These are phyloP conservation scores for Sebastes cheni DNA, from an alignment of 2,797 vertebrate genomes.

Conservation along the genomic window DNA sequence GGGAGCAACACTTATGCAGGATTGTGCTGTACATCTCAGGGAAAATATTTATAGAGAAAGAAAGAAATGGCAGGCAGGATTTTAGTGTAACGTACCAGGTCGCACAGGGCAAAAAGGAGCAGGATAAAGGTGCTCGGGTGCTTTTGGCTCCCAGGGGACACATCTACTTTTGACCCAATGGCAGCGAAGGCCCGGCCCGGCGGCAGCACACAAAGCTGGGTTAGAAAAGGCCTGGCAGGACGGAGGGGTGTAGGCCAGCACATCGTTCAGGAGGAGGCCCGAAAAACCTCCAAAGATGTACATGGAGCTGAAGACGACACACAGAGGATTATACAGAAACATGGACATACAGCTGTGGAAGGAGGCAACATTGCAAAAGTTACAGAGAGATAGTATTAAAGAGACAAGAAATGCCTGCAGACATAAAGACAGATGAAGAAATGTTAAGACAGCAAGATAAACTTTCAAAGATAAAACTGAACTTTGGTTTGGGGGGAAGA, in stretches of 20 bases:
- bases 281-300: conserved; percentile 95
- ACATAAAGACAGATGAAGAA: neutral
- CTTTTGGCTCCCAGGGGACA: conserved; percentile 86
- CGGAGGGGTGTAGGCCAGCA: conserved; percentile 91
- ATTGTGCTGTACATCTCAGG: neutral
- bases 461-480: conserved; percentile 26
- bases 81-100: conserved; percentile 30
- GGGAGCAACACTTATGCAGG: conserved; percentile 3
- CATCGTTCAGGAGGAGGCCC: conserved; percentile 90
- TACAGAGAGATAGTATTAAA: neutral
- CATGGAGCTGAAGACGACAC: conserved; percentile 85
- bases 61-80: neutral
- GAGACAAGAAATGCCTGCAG: neutral
- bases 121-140: conserved; percentile 70
- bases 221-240: conserved; percentile 89
- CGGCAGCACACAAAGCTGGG: conserved; percentile 83
- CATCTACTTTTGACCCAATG: conserved; percentile 87
- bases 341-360: neutral
- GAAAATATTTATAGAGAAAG: neutral
- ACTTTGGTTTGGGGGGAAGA: neutral
- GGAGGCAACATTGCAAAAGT: neutral
- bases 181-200: conserved; percentile 91
- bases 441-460: neutral
- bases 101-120: conserved; percentile 82
- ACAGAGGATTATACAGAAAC: neutral